Percentiles rank a stretch among this genome's conserved stretches.
Evolutionary conservation across 2,888 invertebrate species (phyloP).

Genomic region (Nymphalis c-album): DNA sequence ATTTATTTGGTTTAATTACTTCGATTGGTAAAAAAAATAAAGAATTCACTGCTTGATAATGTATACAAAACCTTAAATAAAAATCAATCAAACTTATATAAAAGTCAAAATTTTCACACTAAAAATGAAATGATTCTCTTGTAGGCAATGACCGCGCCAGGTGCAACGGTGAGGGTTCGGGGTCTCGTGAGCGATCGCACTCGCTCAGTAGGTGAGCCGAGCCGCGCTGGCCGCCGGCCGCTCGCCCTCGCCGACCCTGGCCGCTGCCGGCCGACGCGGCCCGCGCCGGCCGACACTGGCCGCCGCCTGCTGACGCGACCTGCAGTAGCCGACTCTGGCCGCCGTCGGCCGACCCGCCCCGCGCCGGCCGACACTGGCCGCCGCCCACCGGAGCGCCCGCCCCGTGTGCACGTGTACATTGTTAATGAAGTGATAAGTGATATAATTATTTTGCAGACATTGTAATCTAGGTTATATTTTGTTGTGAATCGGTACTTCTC

Average conservation of each 20-base stretch:
- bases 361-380: constrained; percentile 18
- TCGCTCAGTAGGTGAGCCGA: constrained; percentile 87
- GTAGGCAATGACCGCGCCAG: constrained; percentile 76
- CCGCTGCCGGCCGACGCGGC: constrained; percentile 38
- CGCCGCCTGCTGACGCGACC: constrained; percentile 24
- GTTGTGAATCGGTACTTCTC: constrained; percentile 81
- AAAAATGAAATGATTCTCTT: constrained; percentile 40
- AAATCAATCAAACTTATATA: no score
- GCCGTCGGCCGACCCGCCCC: constrained; percentile 28
- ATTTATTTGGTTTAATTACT: no score
- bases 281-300: constrained; percentile 23
- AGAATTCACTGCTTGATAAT: no score
- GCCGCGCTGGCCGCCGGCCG: constrained; percentile 38
- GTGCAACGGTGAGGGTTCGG: constrained; percentile 65
- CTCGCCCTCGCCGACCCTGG: constrained; percentile 33
- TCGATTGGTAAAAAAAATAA: no score
- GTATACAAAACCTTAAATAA: no score
- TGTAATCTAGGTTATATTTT: constrained; percentile 76
- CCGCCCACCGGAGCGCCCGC: constrained; percentile 29
- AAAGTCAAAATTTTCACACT: not conserved
- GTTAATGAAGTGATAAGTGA: constrained; percentile 76
- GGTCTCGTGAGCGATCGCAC: constrained; percentile 76
- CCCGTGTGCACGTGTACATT: constrained; percentile 61
- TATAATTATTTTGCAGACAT: constrained; percentile 71
- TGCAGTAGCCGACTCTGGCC: constrained; percentile 21